Conservation (phyloP, 2,797 vertebrate species). For the Etheostoma nigrum region DNA sequence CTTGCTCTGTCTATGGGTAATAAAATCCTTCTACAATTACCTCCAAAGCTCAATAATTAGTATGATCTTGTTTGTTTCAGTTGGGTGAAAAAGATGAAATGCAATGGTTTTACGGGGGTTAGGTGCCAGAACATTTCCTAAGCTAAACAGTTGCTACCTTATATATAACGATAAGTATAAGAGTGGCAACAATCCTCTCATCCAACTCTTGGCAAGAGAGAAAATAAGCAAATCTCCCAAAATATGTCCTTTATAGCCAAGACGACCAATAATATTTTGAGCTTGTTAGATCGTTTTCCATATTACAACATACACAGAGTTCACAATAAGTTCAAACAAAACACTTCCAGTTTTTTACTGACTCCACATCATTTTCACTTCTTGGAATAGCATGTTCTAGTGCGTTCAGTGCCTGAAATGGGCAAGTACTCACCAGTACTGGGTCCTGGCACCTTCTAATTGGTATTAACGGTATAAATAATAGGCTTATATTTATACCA, state of each 20-base stretch:
- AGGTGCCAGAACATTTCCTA: background rate
- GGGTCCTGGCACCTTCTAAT: too few relatives aligned
- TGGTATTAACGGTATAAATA: too few relatives aligned
- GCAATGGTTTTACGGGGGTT: background rate
- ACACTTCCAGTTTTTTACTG: background rate
- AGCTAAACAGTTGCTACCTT: background rate
- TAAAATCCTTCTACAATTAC: background rate
- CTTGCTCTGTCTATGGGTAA: too few relatives aligned
- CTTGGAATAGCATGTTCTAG: background rate
- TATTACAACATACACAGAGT: background rate
- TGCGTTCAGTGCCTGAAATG: background rate
- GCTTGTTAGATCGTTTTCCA: background rate
- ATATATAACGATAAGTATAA: background rate
- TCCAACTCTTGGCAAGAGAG: background rate
- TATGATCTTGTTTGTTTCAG: too few relatives aligned
- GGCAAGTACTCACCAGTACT: too few relatives aligned
- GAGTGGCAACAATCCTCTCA: background rate
- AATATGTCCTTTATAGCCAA: background rate
- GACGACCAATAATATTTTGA: background rate
- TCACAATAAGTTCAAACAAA: background rate
- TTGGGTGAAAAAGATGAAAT: too few relatives aligned
- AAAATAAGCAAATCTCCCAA: background rate
- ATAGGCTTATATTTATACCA: too few relatives aligned
- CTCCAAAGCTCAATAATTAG: background rate
- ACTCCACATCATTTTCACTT: slow-evolving; percentile 36